Conservation (phyloP, 2,888 invertebrate species). For the Drosophila lacicola region DNA sequence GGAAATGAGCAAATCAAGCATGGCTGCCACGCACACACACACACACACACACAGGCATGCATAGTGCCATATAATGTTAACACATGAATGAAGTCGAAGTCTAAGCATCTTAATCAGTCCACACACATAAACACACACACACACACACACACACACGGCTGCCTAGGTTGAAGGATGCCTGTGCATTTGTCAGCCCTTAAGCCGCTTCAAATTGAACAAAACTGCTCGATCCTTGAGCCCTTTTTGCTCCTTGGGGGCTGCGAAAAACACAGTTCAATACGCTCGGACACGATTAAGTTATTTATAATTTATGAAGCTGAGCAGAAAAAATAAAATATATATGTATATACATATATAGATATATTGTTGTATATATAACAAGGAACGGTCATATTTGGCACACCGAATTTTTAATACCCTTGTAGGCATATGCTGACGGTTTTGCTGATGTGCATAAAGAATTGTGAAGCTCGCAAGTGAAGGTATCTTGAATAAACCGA, state of each 20-base stretch:
- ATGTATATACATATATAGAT: conserved; percentile 4
- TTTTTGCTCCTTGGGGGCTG: conserved; percentile 27
- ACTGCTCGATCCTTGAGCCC: conserved; percentile 45
- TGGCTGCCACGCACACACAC: conserved; percentile 29
- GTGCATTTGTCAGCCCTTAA: conserved; percentile 67
- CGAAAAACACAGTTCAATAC: conserved; percentile 68
- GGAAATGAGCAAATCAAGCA: conserved; percentile 76
- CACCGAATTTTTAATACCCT: too few species aligned
- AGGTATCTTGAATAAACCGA: too few species aligned
- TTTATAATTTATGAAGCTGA: conserved; percentile 71
- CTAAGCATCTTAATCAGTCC: conserved; percentile 72
- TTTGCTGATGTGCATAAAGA: too few species aligned
- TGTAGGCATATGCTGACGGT: too few species aligned
- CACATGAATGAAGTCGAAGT: conserved; percentile 75
- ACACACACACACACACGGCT: conserved; percentile 13
- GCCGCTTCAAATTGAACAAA: conserved; percentile 55
- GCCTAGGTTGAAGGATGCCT: conserved; percentile 41
- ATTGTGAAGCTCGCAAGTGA: too few species aligned
- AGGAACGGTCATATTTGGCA: too few species aligned
- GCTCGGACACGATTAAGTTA: conserved; percentile 76
- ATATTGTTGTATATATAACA: too few species aligned
- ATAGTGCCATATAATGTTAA: conserved; percentile 56
- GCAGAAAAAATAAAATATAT: conserved; percentile 11
- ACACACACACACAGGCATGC: conserved; percentile 24
- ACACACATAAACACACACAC: conserved; percentile 29